Base-by-base conservation (phyloP, 2,888 invertebrate genomes). In the Loripinus fragilis region DNA sequence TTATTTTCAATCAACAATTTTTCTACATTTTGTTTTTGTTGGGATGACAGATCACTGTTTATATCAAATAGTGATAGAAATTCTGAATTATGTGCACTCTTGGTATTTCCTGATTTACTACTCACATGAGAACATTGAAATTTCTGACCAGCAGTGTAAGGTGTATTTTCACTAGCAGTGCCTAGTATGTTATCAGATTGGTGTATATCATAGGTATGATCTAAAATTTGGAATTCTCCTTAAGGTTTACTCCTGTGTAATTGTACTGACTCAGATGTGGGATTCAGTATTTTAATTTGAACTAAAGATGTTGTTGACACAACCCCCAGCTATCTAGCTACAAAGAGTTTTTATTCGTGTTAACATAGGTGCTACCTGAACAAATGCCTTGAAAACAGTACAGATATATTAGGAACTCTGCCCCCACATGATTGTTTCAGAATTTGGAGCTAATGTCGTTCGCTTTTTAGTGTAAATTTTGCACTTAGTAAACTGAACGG, bases 381-480 rank as follows among this genome's bases (percentile, higher is more conserved):
- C 68, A 52, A 2, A 52, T n/a, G 15, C 74, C 74, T 41, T 74
- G 74, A 1, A 50, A 45, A 7, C 74, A 67, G 15, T 48, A 23
- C 17, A 23, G 15, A 25, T 67, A 41, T 30, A 23, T 64, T 67
- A 10, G 15, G 50, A 30, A 20, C 67, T 8, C 20, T n/a, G 48
- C 5, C 67, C 74, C 7, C 17, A n/a, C 23, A 72, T 55, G n/a
- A 74, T 35, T 50, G 28, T 42, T 38, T 67, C 52, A 5, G 66
- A 66, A 38, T 73, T 73, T 23, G 64, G 72, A 23, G 38, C 2
- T 20, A 72, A 8, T 8, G 38, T 38, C 7, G 12, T 12, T 12
- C 38, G 38, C 38, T 38, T 38, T 38, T 38, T 8, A 12, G 38
- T 12, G 7, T 12, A 23, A 25, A 30, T 35, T 8, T 25, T 5